Evolutionary conservation across 2,113 vertebrate species (phyloP).

Genomic region (Bos javanicus): DNA sequence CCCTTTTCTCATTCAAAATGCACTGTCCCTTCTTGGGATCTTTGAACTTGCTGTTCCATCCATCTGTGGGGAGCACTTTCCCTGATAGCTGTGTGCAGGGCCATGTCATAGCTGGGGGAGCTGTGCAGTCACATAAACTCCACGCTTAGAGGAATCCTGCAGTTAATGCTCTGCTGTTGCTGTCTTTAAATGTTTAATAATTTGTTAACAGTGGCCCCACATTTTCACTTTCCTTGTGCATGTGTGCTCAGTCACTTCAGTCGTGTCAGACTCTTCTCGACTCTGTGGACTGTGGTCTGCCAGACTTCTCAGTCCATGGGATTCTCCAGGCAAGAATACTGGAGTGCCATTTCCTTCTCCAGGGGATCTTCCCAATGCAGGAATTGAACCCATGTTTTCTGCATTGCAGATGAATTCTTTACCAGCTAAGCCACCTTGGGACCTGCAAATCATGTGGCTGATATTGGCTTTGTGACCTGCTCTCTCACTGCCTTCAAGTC

Average conservation of each 20-base stretch:
- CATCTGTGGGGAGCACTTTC: background rate
- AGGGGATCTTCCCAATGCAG: background rate
- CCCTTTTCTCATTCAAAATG: background rate
- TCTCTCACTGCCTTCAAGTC: background rate
- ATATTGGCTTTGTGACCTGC: background rate
- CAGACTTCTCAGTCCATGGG: background rate
- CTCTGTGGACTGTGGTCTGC: background rate
- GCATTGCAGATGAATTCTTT: background rate
- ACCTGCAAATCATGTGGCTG: background rate
- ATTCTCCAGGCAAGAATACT: background rate
- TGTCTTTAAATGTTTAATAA: background rate
- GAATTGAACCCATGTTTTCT: background rate
- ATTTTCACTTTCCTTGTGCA: background rate
- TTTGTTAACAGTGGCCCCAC: background rate
- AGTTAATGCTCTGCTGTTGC: background rate
- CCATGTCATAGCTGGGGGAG: background rate
- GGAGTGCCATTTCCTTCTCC: background rate
- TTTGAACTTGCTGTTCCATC: background rate
- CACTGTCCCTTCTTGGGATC: background rate
- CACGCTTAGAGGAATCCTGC: background rate
- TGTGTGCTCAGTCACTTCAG: background rate
- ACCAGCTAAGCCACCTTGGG: background rate
- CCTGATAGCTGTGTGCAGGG: background rate
- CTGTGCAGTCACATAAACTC: background rate
- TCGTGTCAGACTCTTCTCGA: background rate